Evolutionary conservation across 2,113 vertebrate genomes (phyloP).

Genomic region (Stigmatopora argus): DNA sequence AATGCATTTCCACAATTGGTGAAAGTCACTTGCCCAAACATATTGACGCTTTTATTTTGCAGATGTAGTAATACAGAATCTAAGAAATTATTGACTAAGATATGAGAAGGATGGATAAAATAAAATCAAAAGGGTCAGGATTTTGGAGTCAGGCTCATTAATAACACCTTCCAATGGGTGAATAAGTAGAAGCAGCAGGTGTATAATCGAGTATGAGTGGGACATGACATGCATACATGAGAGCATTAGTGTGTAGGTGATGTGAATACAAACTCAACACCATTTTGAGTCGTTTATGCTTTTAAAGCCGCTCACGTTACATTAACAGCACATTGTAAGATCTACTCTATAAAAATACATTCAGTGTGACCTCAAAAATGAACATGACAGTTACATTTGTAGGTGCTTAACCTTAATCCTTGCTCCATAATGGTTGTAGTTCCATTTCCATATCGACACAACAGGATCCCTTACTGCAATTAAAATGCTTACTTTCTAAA

Average conservation of each 20-base stretch:
- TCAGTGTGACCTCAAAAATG: neutral
- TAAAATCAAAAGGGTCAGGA: slow-evolving; percentile 13
- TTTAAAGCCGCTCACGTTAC: neutral
- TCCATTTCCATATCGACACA: neutral
- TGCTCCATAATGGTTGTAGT: neutral
- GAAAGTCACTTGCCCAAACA: neutral
- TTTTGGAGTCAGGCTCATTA: slow-evolving; percentile 4
- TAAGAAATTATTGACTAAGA: slow-evolving; percentile 1
- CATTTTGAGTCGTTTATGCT: neutral
- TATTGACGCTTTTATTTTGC: neutral
- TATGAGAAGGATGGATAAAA: slow-evolving; percentile 1
- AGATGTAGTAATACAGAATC: neutral
- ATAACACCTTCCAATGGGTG: neutral
- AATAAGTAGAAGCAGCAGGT: slow-evolving; percentile 22
- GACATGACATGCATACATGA: slow-evolving; percentile 21
- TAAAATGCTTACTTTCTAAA: slow-evolving; percentile 11
- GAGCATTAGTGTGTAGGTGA: slow-evolving; percentile 12
- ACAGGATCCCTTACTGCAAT: neutral
- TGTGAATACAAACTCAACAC: slow-evolving; percentile 18
- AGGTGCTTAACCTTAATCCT: slow-evolving; percentile 1
- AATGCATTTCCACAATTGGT: neutral
- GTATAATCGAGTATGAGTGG: slow-evolving; percentile 18
- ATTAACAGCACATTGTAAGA: neutral
- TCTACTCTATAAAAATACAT: neutral
- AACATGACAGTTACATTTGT: slow-evolving; percentile 3